phyloP scores from a whole-genome alignment of 2,113 vertebrate genomes.

The Zosterops pallidus region DNA sequence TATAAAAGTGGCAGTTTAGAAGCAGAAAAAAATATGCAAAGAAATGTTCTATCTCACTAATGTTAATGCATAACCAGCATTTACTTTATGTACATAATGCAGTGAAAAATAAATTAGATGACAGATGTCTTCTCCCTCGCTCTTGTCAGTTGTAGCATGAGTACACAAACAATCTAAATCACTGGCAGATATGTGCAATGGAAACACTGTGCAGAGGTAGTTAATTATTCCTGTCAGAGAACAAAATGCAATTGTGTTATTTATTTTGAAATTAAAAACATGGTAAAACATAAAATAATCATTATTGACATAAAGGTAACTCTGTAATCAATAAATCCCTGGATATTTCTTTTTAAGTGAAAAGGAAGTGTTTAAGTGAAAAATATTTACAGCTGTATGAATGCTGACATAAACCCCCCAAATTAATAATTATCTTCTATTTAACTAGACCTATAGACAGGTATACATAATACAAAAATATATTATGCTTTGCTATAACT shows the following conservation, averaged over 20 bases:
- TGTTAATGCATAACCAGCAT: background rate
- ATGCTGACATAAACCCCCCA: background rate
- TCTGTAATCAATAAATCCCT: background rate
- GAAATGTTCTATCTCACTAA: background rate
- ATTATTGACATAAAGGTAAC: background rate
- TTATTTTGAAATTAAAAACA: constrained; percentile 51
- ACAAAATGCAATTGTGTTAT: background rate
- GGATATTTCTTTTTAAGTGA: background rate
- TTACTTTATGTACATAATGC: constrained; percentile 35
- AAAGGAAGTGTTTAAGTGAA: background rate
- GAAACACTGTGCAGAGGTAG: background rate
- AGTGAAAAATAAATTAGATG: constrained; percentile 54
- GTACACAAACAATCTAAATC: constrained; percentile 50
- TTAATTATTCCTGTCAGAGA: constrained; percentile 35
- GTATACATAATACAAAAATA: background rate
- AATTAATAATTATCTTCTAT: background rate
- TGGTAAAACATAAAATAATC: constrained; percentile 25
- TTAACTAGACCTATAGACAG: background rate
- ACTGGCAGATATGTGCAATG: background rate
- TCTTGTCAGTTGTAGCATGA: constrained; percentile 10
- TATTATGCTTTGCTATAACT: background rate
- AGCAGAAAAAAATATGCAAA: constrained; percentile 27
- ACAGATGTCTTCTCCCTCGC: constrained; percentile 34
- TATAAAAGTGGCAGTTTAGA: constrained; percentile 47
- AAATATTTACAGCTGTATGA: background rate